These are phyloP conservation scores for Drosophila dunni DNA, from an alignment of 1,140 invertebrate species.

Conservation along the genomic window DNA sequence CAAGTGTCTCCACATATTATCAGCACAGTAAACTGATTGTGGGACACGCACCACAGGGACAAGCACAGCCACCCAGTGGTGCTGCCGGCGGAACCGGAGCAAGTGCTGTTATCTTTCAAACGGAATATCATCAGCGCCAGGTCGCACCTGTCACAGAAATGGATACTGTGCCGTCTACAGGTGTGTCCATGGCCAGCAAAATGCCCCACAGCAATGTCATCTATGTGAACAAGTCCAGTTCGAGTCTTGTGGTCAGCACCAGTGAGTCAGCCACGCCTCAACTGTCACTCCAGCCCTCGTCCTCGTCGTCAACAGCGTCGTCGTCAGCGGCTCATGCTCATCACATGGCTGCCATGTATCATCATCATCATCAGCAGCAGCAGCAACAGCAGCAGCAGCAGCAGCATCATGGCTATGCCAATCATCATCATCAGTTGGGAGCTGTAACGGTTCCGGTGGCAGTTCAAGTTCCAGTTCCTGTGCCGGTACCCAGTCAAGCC, in stretches of 20 bases:
- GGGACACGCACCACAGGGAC: constrained; percentile 29
- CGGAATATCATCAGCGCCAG: constrained; percentile 53
- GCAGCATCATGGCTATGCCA: background rate
- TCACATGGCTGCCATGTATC: constrained; percentile 53
- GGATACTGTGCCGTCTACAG: constrained; percentile 81
- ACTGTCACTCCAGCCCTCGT: constrained; percentile 19
- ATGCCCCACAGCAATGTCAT: constrained; percentile 77
- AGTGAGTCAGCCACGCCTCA: constrained; percentile 35
- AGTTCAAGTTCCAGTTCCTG: constrained; percentile 23
- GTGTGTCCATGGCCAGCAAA: constrained; percentile 68
- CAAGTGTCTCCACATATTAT: constrained; percentile 81
- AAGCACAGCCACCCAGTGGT: constrained; percentile 12
- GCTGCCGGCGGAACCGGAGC: background rate
- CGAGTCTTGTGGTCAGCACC: constrained; percentile 64
- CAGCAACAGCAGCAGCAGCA: constrained; percentile 14
- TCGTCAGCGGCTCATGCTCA: constrained; percentile 10
- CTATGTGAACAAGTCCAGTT: constrained; percentile 74
- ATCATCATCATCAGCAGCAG: constrained; percentile 29
- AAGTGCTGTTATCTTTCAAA: constrained; percentile 37
- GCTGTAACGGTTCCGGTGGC: constrained; percentile 9
- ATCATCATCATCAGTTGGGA: constrained; percentile 33
- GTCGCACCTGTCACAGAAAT: constrained; percentile 80
- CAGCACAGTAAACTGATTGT: constrained; percentile 74
- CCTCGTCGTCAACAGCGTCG: constrained; percentile 15
- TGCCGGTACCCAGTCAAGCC: constrained; percentile 32